These are phyloP conservation scores for Eupithecia inturbata DNA, from an alignment of 2,888 invertebrate species.

Conservation along the genomic window DNA sequence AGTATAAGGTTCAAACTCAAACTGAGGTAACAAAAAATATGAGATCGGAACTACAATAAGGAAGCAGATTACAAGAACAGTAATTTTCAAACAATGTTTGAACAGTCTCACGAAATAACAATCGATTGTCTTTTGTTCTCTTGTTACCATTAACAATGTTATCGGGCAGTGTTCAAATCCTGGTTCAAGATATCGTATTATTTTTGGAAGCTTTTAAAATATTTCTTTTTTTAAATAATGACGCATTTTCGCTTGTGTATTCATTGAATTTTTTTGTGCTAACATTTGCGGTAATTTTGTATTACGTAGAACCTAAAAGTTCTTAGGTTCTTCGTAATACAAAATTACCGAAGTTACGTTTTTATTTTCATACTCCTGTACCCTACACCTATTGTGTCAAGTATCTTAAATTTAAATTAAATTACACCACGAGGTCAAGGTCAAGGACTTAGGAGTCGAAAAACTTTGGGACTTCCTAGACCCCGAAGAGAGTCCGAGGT, in stretches of 20 bases:
- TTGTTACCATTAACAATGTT: conserved; percentile 51
- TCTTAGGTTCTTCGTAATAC: too few relatives aligned
- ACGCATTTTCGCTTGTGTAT: not conserved
- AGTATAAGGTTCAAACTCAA: not conserved
- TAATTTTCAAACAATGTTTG: conserved; percentile 40
- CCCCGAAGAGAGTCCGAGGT: too few relatives aligned
- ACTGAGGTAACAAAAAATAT: conserved; percentile 24
- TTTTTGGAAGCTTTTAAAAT: not conserved
- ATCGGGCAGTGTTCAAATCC: conserved; percentile 41
- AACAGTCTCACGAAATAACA: conserved; percentile 65
- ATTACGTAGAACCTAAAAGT: too few relatives aligned
- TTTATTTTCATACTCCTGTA: too few relatives aligned
- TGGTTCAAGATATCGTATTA: conserved; percentile 3
- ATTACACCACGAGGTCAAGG: too few relatives aligned
- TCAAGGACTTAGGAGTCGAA: too few relatives aligned
- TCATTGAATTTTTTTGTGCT: too few relatives aligned
- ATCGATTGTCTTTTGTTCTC: conserved; percentile 65
- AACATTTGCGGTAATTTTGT: too few relatives aligned
- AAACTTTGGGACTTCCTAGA: too few relatives aligned
- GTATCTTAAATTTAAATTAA: too few relatives aligned
- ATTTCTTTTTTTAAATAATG: not conserved
- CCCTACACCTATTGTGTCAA: too few relatives aligned
- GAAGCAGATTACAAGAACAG: conserved; percentile 40
- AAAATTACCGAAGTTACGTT: too few relatives aligned
- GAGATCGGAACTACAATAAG: conserved; percentile 40